Evolutionary conservation across 2,888 invertebrate genomes (phyloP), one percentile per base, ranked within the genome.

Genomic region (Branchipolynoe longqiensis): DNA sequence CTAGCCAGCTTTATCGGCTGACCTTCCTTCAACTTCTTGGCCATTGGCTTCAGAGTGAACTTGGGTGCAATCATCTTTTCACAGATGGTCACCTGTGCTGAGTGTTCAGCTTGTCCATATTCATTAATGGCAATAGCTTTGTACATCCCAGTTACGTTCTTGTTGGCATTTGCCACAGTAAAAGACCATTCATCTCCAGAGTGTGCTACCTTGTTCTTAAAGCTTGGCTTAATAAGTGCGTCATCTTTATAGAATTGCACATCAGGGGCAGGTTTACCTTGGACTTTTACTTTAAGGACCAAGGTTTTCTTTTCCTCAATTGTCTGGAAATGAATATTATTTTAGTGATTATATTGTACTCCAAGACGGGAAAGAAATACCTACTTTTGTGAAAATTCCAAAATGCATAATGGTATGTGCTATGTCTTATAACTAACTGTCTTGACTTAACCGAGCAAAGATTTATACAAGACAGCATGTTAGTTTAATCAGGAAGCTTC

Each of bases 181-280:
- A 93, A 89, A 12, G 89, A 90, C 64, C 91, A 91, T 6, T 89
- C 88, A 41, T 93, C 92, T 1, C 91, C 92, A 6, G 96, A 95
- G 91, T 96, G 97, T 40, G 95, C 95, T 93, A 97, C 96, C 88
- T 95, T 96, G 12, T 97, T 95, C 86, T 96, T 96, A 73, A 96
- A 96, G 1, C 96, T 96, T 86, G 96, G 96, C 90, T 96, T 95
- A 41, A 98, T 94, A 69, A 96, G 96, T 91, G 96, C 96, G 93
- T 97, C 97, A 92, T 98, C 97, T 91, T 97, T 96, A 87, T 97
- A 95, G 98, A 98, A 98, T 64, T 96, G 96, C 33, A 98, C 96
- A 92, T 96, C 96, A n/a, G 98, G 98, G 1, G 96, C 96, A 81
- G 98, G 98, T 93, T 97, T 96, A 82, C 98, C 98, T 12, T 96